These are phyloP conservation scores for Melanotaenia duboulayi DNA, from an alignment of 2,113 vertebrate genomes.

Conservation along the genomic window DNA sequence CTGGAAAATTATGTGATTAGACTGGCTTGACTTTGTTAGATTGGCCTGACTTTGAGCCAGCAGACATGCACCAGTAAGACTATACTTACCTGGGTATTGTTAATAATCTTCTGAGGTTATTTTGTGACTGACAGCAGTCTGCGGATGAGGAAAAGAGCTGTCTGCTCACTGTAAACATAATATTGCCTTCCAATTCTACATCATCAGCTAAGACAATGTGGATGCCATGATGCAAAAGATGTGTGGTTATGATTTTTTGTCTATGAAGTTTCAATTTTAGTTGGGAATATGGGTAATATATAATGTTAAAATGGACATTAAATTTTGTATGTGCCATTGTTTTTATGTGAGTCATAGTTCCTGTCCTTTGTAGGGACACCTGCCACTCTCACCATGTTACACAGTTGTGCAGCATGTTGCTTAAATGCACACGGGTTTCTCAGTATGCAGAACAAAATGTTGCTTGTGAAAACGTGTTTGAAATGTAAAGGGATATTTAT, in stretches of 20 bases:
- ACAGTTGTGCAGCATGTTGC: no score
- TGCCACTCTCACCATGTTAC: no score
- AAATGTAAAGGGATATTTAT: no score
- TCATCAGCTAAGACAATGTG: background rate
- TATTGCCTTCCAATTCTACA: background rate
- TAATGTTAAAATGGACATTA: no score
- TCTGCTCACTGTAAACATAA: background rate
- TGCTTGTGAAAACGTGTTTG: no score
- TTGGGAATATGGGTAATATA: background rate
- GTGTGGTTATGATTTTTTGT: conserved; percentile 10
- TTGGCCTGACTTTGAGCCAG: background rate
- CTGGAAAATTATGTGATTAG: background rate
- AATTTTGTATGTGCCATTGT: no score
- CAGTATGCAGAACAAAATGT: no score
- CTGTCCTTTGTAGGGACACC: no score
- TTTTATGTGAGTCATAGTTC: no score
- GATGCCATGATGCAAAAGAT: background rate
- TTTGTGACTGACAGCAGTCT: conserved; percentile 5
- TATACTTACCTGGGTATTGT: background rate
- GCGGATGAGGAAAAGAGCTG: background rate
- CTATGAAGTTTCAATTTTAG: background rate
- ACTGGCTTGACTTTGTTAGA: background rate
- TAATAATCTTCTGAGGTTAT: background rate
- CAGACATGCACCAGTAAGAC: background rate
- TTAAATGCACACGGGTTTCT: no score